Percentiles rank a stretch among this genome's conserved stretches.
Conservation (phyloP, 2,888 invertebrate species). For the Dendrolimus houi region DNA sequence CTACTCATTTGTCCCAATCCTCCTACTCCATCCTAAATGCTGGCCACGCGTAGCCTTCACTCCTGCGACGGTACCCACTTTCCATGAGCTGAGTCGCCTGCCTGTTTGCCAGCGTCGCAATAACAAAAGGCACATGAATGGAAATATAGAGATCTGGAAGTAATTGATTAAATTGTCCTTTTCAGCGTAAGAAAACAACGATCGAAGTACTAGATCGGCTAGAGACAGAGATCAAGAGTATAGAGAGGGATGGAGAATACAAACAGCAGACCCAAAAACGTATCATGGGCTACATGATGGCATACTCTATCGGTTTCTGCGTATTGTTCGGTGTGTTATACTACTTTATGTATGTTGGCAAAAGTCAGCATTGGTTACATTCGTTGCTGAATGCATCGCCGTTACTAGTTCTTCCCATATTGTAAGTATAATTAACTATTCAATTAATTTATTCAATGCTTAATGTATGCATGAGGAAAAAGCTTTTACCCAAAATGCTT, state of each 20-base stretch:
- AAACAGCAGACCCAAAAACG: constrained; percentile 89
- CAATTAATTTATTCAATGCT: background rate
- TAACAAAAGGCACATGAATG: too few species aligned
- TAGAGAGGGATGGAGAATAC: constrained; percentile 86
- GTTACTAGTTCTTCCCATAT: constrained; percentile 85
- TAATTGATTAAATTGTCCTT: background rate
- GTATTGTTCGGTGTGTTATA: constrained; percentile 83
- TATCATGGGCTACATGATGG: constrained; percentile 86
- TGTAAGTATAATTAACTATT: constrained; percentile 79
- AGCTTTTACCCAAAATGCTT: background rate
- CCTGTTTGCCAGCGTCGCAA: too few species aligned
- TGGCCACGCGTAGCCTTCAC: too few species aligned
- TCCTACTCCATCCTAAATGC: too few species aligned
- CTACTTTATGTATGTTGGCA: constrained; percentile 88
- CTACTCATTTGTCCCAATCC: too few species aligned
- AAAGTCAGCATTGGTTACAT: constrained; percentile 81
- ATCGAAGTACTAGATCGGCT: constrained; percentile 80
- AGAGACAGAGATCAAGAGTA: constrained; percentile 86
- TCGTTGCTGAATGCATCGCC: constrained; percentile 86
- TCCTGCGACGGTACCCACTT: too few species aligned
- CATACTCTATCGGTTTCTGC: constrained; percentile 81
- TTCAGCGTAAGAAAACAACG: constrained; percentile 67
- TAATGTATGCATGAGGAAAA: background rate
- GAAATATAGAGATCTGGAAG: background rate
- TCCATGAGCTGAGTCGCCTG: too few species aligned